Evolutionary conservation across 1,140 invertebrate species (phyloP).

Genomic region (Bombus picipes): DNA sequence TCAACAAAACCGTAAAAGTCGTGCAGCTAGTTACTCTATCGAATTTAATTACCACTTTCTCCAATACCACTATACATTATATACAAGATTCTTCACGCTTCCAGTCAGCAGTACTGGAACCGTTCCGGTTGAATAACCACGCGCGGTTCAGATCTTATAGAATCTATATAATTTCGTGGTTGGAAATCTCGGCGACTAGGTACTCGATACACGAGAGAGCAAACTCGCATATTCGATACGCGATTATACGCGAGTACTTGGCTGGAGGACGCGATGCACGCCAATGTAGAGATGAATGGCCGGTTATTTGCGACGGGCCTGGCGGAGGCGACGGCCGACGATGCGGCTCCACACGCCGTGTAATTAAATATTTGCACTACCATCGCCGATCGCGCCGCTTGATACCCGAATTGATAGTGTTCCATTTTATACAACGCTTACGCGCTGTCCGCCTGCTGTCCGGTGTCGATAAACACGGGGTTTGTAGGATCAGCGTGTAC

Average conservation of each 20-base stretch:
- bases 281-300: constrained; percentile 26
- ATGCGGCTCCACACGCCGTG: constrained; percentile 35
- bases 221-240: constrained; percentile 64
- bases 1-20: not conserved
- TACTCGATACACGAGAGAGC: constrained; percentile 7
- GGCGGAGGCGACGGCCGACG: constrained; percentile 36
- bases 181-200: not conserved
- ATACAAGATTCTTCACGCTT: not conserved
- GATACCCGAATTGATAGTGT: constrained; percentile 68
- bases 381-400: constrained; percentile 59
- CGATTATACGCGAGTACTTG: constrained; percentile 47
- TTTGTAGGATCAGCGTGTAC: constrained; percentile 38
- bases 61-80: not conserved
- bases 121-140: not conserved
- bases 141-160: not conserved
- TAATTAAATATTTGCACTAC: constrained; percentile 71
- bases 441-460: constrained; percentile 14
- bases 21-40: not conserved
- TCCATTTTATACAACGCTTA: constrained; percentile 50
- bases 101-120: not conserved
- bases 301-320: constrained; percentile 27
- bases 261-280: not conserved
- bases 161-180: not conserved
- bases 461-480: constrained; percentile 47
- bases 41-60: not conserved